A percentile compares a stretch with the other conserved stretches of the same genome.
Evolutionary conservation across 2,113 vertebrate species (phyloP).

Genomic region (Pomatorhinus ruficollis): DNA sequence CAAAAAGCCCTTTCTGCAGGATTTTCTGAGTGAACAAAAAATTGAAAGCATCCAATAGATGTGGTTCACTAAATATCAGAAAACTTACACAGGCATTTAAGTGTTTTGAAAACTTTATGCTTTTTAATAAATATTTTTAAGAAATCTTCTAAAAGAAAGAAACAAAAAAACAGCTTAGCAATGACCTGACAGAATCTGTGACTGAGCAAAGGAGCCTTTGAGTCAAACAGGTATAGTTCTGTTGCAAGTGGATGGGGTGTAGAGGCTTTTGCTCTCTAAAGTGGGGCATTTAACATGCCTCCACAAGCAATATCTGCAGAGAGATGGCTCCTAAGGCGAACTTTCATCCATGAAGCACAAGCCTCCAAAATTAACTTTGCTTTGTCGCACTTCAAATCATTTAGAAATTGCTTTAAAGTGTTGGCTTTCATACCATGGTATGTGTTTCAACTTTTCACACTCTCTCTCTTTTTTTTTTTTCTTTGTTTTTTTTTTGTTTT

Average conservation of each 20-base stretch:
- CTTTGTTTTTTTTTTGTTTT: too few relatives aligned
- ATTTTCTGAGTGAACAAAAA: neutral
- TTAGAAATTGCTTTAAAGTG: neutral
- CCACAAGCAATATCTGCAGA: neutral
- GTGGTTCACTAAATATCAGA: neutral
- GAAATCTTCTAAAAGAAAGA: neutral
- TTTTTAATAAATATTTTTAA: neutral
- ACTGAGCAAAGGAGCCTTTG: neutral
- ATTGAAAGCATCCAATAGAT: neutral
- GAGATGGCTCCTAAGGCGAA: rapidly evolving
- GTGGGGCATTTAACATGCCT: neutral
- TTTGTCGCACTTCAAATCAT: neutral
- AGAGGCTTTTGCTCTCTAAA: neutral
- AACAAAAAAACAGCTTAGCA: rapidly evolving
- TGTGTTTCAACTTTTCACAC: neutral
- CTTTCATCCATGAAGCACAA: neutral
- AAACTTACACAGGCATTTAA: neutral
- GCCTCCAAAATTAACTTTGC: neutral
- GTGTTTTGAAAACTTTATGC: neutral
- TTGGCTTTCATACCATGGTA: rapidly evolving
- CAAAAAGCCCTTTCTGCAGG: neutral
- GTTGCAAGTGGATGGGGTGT: neutral
- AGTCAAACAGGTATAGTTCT: neutral
- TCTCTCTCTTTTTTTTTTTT: neutral
- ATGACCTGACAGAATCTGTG: neutral